Evolutionary conservation across 1,140 invertebrate genomes (phyloP).

Genomic region (Habropoda laboriosa): DNA sequence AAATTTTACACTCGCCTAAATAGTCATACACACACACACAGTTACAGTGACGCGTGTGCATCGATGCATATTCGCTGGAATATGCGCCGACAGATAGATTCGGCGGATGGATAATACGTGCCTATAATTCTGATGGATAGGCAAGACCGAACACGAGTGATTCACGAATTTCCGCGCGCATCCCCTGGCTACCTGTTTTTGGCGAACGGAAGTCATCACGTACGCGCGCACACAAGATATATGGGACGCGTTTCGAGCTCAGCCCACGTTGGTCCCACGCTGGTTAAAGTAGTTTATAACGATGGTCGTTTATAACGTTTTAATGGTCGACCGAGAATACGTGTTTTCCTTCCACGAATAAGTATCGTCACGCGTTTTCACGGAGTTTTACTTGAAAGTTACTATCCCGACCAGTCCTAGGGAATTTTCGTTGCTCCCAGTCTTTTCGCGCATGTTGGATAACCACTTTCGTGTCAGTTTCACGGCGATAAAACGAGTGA

Average conservation of each 20-base stretch:
- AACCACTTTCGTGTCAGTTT: no score
- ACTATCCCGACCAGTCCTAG: no score
- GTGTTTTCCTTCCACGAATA: no score
- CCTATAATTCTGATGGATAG: conserved; percentile 63
- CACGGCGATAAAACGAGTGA: no score
- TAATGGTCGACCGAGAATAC: background rate
- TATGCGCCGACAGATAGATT: conserved; percentile 58
- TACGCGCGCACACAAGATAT: conserved; percentile 16
- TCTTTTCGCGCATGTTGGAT: no score
- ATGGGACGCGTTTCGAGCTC: background rate
- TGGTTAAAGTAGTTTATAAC: conserved; percentile 21
- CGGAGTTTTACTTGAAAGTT: no score
- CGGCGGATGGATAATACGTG: conserved; percentile 54
- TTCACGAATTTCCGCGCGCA: conserved; percentile 39
- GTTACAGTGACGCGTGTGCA: background rate
- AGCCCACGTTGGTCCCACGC: background rate
- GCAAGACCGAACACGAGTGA: conserved; percentile 39
- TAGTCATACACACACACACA: no score
- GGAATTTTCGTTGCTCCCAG: no score
- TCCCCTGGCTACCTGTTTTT: conserved; percentile 15
- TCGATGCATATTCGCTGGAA: conserved; percentile 47
- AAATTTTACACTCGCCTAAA: no score
- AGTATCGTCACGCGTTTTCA: no score
- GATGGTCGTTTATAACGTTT: background rate
- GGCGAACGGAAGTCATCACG: conserved; percentile 37